phyloP scores from a whole-genome alignment of 2,888 invertebrate species.

The Nomada lathburiana region DNA sequence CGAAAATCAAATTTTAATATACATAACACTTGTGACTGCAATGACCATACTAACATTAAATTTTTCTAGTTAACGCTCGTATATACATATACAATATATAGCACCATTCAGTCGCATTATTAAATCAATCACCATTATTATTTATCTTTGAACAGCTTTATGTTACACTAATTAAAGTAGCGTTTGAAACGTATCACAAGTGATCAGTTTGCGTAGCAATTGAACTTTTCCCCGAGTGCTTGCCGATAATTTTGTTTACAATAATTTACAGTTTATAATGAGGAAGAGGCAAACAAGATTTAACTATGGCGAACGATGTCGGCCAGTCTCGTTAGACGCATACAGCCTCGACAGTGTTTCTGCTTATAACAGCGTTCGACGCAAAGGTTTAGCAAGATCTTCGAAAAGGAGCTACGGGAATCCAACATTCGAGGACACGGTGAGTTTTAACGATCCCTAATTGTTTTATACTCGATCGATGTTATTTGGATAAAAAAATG shows the following conservation, averaged over 20 bases:
- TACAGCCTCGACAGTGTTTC: constrained; percentile 96
- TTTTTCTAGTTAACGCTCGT: background rate
- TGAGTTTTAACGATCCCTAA: constrained; percentile 82
- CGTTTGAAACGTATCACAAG: background rate
- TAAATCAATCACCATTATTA: background rate
- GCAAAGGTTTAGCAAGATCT: constrained; percentile 90
- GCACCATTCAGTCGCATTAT: background rate
- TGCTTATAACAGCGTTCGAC: constrained; percentile 90
- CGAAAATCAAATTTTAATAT: no score
- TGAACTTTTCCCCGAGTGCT: background rate
- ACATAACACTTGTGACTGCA: no score
- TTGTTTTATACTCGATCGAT: background rate
- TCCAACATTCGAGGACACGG: constrained; percentile 95
- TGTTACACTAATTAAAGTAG: background rate
- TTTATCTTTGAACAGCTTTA: background rate
- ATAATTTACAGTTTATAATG: constrained; percentile 89
- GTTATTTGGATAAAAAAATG: background rate
- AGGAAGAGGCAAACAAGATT: constrained; percentile 92
- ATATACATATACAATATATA: background rate
- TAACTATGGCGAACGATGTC: constrained; percentile 94
- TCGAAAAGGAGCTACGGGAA: constrained; percentile 96
- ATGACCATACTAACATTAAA: background rate
- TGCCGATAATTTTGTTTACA: background rate
- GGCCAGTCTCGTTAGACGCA: constrained; percentile 94
- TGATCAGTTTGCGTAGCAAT: background rate